Conservation (phyloP, 1,140 invertebrate genomes). For the Uloborus diversus region DNA sequence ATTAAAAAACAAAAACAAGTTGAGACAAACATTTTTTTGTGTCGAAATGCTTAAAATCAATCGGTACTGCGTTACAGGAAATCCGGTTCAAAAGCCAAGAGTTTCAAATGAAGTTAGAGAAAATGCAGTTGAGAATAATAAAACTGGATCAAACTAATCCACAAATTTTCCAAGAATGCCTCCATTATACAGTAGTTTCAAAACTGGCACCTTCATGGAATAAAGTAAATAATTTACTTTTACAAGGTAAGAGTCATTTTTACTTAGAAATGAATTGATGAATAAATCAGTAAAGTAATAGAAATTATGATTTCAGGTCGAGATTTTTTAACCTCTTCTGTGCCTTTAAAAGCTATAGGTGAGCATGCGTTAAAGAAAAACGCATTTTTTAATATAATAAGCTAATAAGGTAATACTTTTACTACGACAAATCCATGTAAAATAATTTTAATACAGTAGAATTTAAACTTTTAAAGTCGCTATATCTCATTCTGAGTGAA, state of each 20-base stretch:
- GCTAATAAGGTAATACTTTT: no score
- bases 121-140: neutral
- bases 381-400: no score
- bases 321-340: neutral
- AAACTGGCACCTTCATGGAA: conserved; percentile 23
- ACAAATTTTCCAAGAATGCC: neutral
- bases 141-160: neutral
- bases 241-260: conserved; percentile 13
- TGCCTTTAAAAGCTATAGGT: conserved; percentile 9
- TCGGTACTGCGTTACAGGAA: no score
- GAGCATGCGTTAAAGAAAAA: no score
- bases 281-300: neutral
- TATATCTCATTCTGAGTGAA: no score
- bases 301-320: neutral
- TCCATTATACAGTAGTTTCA: conserved; percentile 13
- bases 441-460: no score
- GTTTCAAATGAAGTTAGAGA: neutral
- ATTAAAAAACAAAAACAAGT: neutral
- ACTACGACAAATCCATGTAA: no score
- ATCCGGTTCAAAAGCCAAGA: neutral
- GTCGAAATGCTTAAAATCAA: no score
- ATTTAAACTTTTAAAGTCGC: no score
- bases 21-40: neutral
- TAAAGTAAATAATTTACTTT: conserved; percentile 1
- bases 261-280: neutral